Evolutionary conservation across 2,113 vertebrate genomes (phyloP), one percentile per base, ranked within the genome.

Genomic region (Miniopterus natalensis): DNA sequence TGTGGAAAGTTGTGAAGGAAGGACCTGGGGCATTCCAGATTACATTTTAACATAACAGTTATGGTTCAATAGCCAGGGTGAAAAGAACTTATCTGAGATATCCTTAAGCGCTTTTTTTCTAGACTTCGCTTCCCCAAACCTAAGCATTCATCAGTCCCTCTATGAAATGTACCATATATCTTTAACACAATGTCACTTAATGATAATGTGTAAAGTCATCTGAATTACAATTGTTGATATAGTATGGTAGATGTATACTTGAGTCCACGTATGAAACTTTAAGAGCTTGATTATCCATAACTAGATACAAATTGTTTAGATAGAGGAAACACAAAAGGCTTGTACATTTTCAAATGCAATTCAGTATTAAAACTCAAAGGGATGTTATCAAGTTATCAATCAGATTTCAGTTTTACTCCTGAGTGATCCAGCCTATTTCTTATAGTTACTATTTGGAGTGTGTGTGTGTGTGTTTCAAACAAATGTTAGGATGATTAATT

Each of bases 1-100:
- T 66, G 29, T 36, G 84, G 53, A 79, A 96, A 17, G 9, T 17
- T 88, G 74, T 90, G 61, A 94, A 85, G 63, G 27, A 53, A 87
- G 1, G n/a, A 92, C 42, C 18, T 77, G 8, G 17, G 27, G 8
- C 36, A 70, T 95, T 96, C 55, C 29, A 71, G 25, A 84, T 71
- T 61, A 63, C 18, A 27, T 63, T n/a, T 84, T 53, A 25, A 55
- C 7, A 1, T 40, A 57, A 51, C 4, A 73, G 8, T 66, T 55
- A 53, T 45, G 21, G 63, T 55, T n/a, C 5, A 17, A 71, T 7
- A 94, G 4, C 78, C 13, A 21, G 2, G 11, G 77, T 2, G 1
- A 45, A 57, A 87, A 40, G 10, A 68, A 27, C 2, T 1, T 10
- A 81, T 57, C 3, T 49, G 0, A 65, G 10, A 70, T 7, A 71